A percentile compares a stretch with the other conserved stretches of the same genome.
Evolutionary conservation across 1,140 invertebrate genomes (phyloP).

Genomic region (Bombus sibiricus): DNA sequence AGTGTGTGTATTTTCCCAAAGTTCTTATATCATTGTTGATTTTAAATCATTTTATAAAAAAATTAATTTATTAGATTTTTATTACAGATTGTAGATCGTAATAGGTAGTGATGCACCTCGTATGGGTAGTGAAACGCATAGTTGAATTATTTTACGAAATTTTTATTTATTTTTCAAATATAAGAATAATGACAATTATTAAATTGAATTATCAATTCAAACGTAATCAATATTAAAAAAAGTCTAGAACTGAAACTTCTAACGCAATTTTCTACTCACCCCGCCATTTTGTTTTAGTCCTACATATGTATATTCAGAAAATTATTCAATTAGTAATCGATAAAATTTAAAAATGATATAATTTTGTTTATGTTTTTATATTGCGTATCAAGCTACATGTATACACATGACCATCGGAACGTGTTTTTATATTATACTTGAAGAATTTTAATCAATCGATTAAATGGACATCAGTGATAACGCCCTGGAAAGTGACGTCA

Average conservation of each 20-base stretch:
- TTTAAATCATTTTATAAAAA: not conserved
- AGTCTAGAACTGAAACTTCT: not conserved
- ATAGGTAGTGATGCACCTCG: too few species aligned
- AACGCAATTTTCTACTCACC: not conserved
- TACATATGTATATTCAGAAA: too few species aligned
- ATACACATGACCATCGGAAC: not conserved
- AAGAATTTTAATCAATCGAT: slow-evolving; percentile 7
- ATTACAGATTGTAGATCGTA: too few species aligned
- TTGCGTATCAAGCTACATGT: not conserved
- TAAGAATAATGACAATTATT: not conserved
- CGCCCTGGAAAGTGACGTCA: too few species aligned
- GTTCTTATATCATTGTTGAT: not conserved
- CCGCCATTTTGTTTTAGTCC: not conserved
- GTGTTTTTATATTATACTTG: not conserved
- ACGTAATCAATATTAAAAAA: not conserved
- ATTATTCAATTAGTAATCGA: not conserved
- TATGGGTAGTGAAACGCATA: not conserved
- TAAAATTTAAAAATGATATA: not conserved
- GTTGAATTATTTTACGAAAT: not conserved
- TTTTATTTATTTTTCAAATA: not conserved
- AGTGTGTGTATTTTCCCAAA: not conserved
- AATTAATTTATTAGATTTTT: not conserved
- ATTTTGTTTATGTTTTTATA: not conserved
- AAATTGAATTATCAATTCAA: not conserved
- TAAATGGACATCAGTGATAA: not conserved